Conservation (phyloP, 2,888 invertebrate genomes). For the Heliconius erato region DNA sequence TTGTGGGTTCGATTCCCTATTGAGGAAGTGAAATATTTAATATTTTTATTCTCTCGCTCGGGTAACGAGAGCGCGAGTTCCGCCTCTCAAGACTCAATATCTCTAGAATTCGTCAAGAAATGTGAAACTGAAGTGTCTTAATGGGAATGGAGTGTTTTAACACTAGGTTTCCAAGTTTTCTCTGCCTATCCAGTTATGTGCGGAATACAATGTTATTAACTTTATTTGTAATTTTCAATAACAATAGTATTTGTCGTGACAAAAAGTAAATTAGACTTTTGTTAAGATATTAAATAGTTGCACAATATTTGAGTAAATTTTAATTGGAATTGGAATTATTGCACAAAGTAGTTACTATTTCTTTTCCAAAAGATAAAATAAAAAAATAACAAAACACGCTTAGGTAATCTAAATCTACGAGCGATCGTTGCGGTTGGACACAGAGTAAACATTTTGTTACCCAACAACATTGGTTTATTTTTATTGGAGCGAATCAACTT, state of each 20-base stretch:
- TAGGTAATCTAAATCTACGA: slow-evolving; percentile 24
- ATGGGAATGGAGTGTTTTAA: too few relatives aligned
- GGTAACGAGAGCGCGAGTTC: too few relatives aligned
- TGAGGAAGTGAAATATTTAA: too few relatives aligned
- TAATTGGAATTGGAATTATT: slow-evolving; percentile 6
- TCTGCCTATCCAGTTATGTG: too few relatives aligned
- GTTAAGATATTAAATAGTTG: not conserved
- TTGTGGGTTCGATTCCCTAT: too few relatives aligned
- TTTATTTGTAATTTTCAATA: not conserved
- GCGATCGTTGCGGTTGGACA: slow-evolving; percentile 24
- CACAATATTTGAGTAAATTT: not conserved
- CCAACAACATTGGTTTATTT: slow-evolving; percentile 22
- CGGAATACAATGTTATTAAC: too few relatives aligned
- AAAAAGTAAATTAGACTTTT: not conserved
- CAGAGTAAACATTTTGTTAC: slow-evolving; percentile 24
- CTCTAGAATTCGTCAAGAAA: too few relatives aligned
- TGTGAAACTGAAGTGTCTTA: too few relatives aligned
- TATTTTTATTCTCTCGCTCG: too few relatives aligned
- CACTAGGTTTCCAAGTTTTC: too few relatives aligned
- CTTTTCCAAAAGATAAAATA: slow-evolving; percentile 25
- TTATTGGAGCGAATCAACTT: slow-evolving; percentile 34
- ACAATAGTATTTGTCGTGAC: not conserved
- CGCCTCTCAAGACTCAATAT: too few relatives aligned
- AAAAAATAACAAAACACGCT: slow-evolving; percentile 19
- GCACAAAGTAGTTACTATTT: slow-evolving; percentile 4